These are phyloP conservation scores for Drosophila cardini DNA, from an alignment of 1,140 invertebrate genomes.

Conservation along the genomic window DNA sequence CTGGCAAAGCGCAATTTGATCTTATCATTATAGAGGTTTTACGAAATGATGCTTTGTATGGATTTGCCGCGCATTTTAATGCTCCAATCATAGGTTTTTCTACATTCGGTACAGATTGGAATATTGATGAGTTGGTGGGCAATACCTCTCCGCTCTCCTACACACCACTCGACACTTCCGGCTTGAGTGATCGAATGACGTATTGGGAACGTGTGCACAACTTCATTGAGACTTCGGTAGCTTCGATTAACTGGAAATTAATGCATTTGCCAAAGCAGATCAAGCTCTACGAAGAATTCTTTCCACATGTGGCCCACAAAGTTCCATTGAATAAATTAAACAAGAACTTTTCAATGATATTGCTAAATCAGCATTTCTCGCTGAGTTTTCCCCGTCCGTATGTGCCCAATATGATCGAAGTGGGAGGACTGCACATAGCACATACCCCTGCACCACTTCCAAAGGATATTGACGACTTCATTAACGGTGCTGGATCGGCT, in stretches of 20 bases:
- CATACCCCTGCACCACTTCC: constrained; percentile 81
- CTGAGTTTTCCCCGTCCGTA: constrained; percentile 85
- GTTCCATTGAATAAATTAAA: constrained; percentile 57
- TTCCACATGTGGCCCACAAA: constrained; percentile 83
- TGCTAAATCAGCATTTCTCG: constrained; percentile 87
- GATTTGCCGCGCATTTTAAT: constrained; percentile 71
- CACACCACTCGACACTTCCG: constrained; percentile 66
- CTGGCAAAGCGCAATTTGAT: constrained; percentile 61
- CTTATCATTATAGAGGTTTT: constrained; percentile 68
- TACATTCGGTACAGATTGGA: constrained; percentile 73
- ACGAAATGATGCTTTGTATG: constrained; percentile 65
- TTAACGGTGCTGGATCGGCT: constrained; percentile 85
- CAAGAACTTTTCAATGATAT: constrained; percentile 85
- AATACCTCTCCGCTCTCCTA: constrained; percentile 83
- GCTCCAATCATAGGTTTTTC: constrained; percentile 78
- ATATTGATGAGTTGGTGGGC: constrained; percentile 76
- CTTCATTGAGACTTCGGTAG: constrained; percentile 46
- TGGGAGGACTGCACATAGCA: constrained; percentile 87
- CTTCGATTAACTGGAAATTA: constrained; percentile 55
- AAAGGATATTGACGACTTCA: constrained; percentile 85
- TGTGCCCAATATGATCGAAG: constrained; percentile 86
- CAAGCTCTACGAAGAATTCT: constrained; percentile 73
- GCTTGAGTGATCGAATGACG: constrained; percentile 83
- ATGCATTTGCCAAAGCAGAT: constrained; percentile 64
- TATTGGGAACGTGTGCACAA: constrained; percentile 85